Evolutionary conservation across 2,888 invertebrate genomes (phyloP).

Genomic region (Mayetiola destructor): DNA sequence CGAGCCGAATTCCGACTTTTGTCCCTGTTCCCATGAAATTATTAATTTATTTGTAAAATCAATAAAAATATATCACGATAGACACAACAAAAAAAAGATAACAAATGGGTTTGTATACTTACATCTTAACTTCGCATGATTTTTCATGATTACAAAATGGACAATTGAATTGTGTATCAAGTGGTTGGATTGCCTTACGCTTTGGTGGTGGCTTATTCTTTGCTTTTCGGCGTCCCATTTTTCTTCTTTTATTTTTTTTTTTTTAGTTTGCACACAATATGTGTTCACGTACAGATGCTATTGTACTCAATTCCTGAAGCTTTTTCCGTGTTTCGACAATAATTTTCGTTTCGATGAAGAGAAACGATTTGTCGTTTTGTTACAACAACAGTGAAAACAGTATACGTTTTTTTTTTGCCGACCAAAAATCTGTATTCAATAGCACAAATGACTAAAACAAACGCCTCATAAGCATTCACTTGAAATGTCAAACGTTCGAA

Average conservation of each 20-base stretch:
- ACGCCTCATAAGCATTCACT: not conserved
- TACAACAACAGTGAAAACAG: not conserved
- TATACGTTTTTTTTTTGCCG: not conserved
- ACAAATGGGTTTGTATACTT: constrained; percentile 32
- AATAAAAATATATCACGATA: constrained; percentile 10
- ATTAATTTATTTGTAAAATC: constrained; percentile 12
- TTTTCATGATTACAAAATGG: constrained; percentile 99
- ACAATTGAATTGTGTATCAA: constrained; percentile 94
- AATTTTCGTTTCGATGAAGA: not conserved
- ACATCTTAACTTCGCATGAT: constrained; percentile 99
- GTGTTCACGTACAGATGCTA: too few relatives aligned
- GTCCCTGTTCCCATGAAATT: constrained; percentile 54
- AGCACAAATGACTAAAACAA: not conserved
- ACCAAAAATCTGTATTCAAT: not conserved
- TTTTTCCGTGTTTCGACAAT: not conserved
- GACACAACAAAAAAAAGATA: not conserved
- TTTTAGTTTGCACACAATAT: not conserved
- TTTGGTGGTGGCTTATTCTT: constrained; percentile 95
- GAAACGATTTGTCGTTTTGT: not conserved
- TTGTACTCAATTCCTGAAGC: not conserved
- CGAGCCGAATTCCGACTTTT: constrained; percentile 84
- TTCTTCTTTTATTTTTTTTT: not conserved
- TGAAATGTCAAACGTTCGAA: not conserved
- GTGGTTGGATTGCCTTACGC: constrained; percentile 77
- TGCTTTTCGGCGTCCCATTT: constrained; percentile 92